Evolutionary conservation across 2,888 invertebrate genomes (phyloP), one percentile per base, ranked within the genome.

Genomic region (Tigriopus californicus): DNA sequence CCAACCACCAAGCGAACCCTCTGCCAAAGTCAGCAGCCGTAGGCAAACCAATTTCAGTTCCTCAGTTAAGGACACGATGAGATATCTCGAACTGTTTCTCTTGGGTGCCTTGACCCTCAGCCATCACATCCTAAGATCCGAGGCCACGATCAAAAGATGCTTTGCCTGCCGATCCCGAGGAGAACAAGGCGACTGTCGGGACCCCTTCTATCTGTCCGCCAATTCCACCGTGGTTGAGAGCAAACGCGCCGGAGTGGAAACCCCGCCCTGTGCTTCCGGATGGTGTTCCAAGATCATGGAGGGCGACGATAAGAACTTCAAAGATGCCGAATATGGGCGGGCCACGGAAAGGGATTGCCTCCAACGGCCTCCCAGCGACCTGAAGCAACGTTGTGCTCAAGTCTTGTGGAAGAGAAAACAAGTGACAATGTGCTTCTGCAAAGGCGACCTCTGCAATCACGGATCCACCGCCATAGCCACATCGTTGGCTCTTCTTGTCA

Each of bases 231-330:
- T 18, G 33, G 12, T 41, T 15, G 24, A 24, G 33, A 24, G 24
- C 52, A 54, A 54, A 41, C 15, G 18, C 11, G 54, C 15, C 18
- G 87, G 87, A 0, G 79, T 89, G 1, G 77, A 82, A 66, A 79
- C 82, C 1, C 79, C 82, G 12, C 84, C 85, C 0, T 90, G 90
- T 66, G 83, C 86, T 0, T 87, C 87, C 0, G 89, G 89, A 44
- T 91, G 91, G 91, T 91, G 91, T 68, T 86, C 85, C 24, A 91
- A 91, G 75, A 81, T 88, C 56, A 78, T 87, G 42, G 89, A 90
- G 71, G 74, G 73, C 13, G 82, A 83, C 61, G 81, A 81, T 18
- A 58, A 58, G 40, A 48, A 24, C 18, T 59, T 61, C 63, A 62
- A 62, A 64, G 65, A 73, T 73, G 49, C 70, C 88, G 88, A 89